Percentiles rank a stretch among this genome's conserved stretches.
Evolutionary conservation across 2,888 invertebrate genomes (phyloP).

Genomic region (Onchidella celtica): DNA sequence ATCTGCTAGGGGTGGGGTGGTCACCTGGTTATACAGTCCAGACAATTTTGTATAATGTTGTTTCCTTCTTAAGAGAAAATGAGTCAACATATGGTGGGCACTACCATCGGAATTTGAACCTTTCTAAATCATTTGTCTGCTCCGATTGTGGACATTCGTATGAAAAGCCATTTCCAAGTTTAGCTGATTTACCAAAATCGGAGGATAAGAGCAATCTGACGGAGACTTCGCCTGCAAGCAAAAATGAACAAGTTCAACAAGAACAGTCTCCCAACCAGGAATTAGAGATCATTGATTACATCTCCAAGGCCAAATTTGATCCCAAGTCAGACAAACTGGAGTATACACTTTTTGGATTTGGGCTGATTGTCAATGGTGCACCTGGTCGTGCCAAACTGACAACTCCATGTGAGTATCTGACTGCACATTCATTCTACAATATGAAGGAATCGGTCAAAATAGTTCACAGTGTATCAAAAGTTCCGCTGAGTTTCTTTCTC

Average conservation of each 20-base stretch:
- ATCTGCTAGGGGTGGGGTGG: constrained; percentile 70
- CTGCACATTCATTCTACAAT: constrained; percentile 63
- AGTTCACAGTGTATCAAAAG: constrained; percentile 70
- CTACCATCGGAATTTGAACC: constrained; percentile 59
- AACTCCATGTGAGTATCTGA: constrained; percentile 70
- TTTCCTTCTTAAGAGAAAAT: constrained; percentile 68
- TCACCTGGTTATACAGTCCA: constrained; percentile 73
- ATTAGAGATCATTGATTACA: constrained; percentile 66
- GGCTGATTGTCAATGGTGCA: constrained; percentile 66
- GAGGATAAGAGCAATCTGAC: too few relatives aligned
- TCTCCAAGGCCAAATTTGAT: constrained; percentile 65
- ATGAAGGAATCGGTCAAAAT: constrained; percentile 66
- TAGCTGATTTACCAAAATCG: constrained; percentile 43
- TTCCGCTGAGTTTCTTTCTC: constrained; percentile 68
- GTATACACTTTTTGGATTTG: constrained; percentile 68
- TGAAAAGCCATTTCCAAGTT: constrained; percentile 66
- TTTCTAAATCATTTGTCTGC: constrained; percentile 65
- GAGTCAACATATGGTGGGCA: constrained; percentile 61
- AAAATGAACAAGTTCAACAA: constrained; percentile 27
- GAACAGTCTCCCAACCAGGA: constrained; percentile 5
- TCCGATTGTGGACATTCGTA: constrained; percentile 70
- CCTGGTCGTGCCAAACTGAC: constrained; percentile 64
- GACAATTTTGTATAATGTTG: constrained; percentile 71
- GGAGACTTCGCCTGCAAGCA: constrained; percentile 16
- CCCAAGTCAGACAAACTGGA: constrained; percentile 56